phyloP scores from a whole-genome alignment of 2,797 vertebrate genomes.

The Sebastes trivittatus region DNA sequence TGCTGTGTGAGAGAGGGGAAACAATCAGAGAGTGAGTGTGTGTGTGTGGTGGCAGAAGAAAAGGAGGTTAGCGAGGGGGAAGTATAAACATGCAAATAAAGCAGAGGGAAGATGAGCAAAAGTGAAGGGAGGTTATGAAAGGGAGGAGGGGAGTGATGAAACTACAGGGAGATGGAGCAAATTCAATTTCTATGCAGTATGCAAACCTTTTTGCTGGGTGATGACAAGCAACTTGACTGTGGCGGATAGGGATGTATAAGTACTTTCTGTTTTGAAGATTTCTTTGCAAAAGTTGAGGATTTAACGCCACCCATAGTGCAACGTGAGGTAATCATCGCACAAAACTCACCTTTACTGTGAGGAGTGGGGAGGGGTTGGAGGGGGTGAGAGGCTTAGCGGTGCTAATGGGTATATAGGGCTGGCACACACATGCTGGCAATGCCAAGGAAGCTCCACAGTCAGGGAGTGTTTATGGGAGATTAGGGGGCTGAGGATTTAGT shows the following conservation, averaged over 20 bases:
- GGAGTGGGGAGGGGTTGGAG: background rate
- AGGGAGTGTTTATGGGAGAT: conserved; percentile 69
- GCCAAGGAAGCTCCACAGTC: conserved; percentile 56
- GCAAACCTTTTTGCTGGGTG: conserved; percentile 12
- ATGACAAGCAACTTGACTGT: conserved; percentile 10
- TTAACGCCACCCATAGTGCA: conserved; percentile 39
- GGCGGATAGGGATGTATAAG: conserved; percentile 23
- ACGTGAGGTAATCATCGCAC: conserved; percentile 49
- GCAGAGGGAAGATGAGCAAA: conserved; percentile 7
- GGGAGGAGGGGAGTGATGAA: background rate
- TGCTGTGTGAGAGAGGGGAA: background rate
- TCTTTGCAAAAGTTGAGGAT: conserved; percentile 44
- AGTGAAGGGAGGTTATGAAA: background rate
- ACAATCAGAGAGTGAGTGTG: background rate
- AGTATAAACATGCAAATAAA: conserved; percentile 38
- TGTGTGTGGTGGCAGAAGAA: conserved; percentile 9
- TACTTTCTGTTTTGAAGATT: conserved; percentile 21
- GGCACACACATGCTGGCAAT: conserved; percentile 49
- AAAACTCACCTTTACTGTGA: conserved; percentile 58
- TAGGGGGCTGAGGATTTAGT: conserved; percentile 65
- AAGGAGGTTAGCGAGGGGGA: conserved; percentile 32
- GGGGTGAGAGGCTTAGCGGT: conserved; percentile 36
- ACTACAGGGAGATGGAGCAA: background rate
- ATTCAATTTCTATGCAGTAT: conserved; percentile 21
- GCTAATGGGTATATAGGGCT: conserved; percentile 58